Evolutionary conservation across 1,140 invertebrate species (phyloP).

Genomic region (Eurosta solidaginis): DNA sequence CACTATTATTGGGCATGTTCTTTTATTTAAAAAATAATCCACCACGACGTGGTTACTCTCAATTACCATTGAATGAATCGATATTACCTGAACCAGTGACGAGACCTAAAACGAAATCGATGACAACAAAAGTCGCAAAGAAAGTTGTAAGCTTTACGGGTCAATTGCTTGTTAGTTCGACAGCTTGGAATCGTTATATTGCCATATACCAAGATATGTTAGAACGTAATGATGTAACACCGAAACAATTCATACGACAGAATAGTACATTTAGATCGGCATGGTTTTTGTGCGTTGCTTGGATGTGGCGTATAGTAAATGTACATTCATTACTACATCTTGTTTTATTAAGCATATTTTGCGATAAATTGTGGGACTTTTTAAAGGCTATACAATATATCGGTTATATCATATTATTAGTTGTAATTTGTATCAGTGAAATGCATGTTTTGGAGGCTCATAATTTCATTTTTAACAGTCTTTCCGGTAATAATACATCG

Average conservation of each 20-base stretch:
- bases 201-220: conserved; percentile 75
- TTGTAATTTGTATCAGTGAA: conserved; percentile 66
- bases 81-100: conserved; percentile 62
- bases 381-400: conserved; percentile 68
- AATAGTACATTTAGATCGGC: conserved; percentile 65
- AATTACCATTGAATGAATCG: conserved; percentile 64
- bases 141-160: conserved; percentile 70
- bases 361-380: conserved; percentile 78
- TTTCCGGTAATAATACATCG: conserved; percentile 30
- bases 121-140: conserved; percentile 66
- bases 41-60: conserved; percentile 69
- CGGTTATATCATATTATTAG: conserved; percentile 65
- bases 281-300: conserved; percentile 74
- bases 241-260: conserved; percentile 62
- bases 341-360: conserved; percentile 76
- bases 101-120: conserved; percentile 69
- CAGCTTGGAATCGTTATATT: conserved; percentile 82
- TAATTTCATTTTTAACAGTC: conserved; percentile 62
- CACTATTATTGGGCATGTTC: conserved; percentile 69
- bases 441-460: conserved; percentile 64
- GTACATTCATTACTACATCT: conserved; percentile 79
- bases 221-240: conserved; percentile 66
- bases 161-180: conserved; percentile 72
- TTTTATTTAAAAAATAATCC: conserved; percentile 72
- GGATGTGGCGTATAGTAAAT: conserved; percentile 78